Base-by-base conservation (phyloP, 2,113 vertebrate species). In the Cyanistes caeruleus region DNA sequence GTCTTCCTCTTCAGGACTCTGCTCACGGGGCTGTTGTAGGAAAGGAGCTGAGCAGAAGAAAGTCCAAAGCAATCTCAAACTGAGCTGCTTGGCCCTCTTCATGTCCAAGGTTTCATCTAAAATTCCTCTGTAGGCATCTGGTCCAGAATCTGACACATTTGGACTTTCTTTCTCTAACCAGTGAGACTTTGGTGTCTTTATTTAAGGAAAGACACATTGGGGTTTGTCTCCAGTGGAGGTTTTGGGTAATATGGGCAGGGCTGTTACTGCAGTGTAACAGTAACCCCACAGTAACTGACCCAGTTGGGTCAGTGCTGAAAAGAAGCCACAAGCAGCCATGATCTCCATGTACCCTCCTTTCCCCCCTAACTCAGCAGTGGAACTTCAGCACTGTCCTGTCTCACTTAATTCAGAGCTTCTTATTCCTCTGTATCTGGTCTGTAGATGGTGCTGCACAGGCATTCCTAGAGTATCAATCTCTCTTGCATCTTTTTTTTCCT, bases 381-480 rank as follows among this genome's bases (percentile, higher is more conserved):
- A 83, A 58, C 44, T 53, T 39, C 21, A 81, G 9, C 2, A 3
- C 28, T 44, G 64, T 53, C 25, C 72, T 3, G 44, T 25, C 48
- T 94, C 30, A 9, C 18, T 77, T 69, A 8, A 8, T 48, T 56
- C 53, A 39, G 33, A 88, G 21, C 33, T 30, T 88, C 8, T 68
- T 75, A 48, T 4, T 84, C 31, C 21, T 73, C 67, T 22, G 0
- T 49, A 7, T 55, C 25, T 89, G 77, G 31, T 89, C 62, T 87
- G 43, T 94, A 85, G 87, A 4, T 93, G 93, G 76, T 94, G 85
- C 86, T 77, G 20, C 23, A 2, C 43, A 43, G 72, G 46, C 9
- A 2, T 37, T 83, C 15, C 19, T 46, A 21, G 56, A 46, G 21
- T 24, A 48, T 17, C 33, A 15, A 0, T 51, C 43, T 76, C 25